Evolutionary conservation across 1,140 invertebrate species (phyloP).

Genomic region (Pseudachorutes palmiensis): DNA sequence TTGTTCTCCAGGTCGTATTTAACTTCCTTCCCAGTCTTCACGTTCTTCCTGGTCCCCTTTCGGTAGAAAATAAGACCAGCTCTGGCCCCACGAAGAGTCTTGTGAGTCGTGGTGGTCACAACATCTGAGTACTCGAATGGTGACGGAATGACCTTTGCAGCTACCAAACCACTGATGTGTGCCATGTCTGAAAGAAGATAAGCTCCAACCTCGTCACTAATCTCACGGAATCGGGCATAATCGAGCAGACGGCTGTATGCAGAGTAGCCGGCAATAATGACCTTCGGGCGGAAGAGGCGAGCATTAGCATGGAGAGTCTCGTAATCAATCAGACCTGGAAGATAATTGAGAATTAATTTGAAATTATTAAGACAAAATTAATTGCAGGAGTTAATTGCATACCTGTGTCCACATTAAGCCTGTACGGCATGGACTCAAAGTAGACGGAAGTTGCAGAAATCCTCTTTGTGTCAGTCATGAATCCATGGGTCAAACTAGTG

Average conservation of each 20-base stretch:
- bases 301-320: slow-evolving; percentile 53
- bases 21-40: slow-evolving; percentile 51
- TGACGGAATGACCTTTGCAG: slow-evolving; percentile 51
- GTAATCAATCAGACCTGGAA: slow-evolving; percentile 57
- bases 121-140: slow-evolving; percentile 73
- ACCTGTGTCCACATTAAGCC: slow-evolving; percentile 50
- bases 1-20: slow-evolving; percentile 56
- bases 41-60: slow-evolving; percentile 45
- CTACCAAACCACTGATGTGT: slow-evolving; percentile 56
- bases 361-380: neutral
- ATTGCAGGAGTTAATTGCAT: neutral
- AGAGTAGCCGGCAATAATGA: slow-evolving; percentile 61
- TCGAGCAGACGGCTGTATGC: slow-evolving; percentile 60
- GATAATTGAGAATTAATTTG: slow-evolving; percentile 1
- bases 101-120: slow-evolving; percentile 93
- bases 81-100: slow-evolving; percentile 57
- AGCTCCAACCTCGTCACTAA: slow-evolving; percentile 54
- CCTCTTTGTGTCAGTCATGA: slow-evolving; percentile 55
- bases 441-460: slow-evolving; percentile 59
- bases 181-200: slow-evolving; percentile 61
- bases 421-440: slow-evolving; percentile 62
- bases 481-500: slow-evolving; percentile 53
- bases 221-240: slow-evolving; percentile 54
- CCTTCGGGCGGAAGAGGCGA: slow-evolving; percentile 53
- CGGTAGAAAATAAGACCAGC: slow-evolving; percentile 49